Percentiles rank a stretch among this genome's conserved stretches.
Evolutionary conservation across 2,888 invertebrate species (phyloP).

Genomic region (Atrina japonica): DNA sequence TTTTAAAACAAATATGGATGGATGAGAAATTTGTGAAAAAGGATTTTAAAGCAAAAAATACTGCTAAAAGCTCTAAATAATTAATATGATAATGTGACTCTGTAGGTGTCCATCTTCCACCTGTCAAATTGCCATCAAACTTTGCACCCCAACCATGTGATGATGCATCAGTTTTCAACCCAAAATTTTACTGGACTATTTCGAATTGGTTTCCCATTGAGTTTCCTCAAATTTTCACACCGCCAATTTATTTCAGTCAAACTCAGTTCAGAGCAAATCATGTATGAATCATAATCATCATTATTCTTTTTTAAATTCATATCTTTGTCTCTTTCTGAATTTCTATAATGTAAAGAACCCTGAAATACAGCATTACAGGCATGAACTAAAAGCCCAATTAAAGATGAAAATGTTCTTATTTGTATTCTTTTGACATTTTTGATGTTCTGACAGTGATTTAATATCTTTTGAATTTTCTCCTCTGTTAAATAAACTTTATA

Average conservation of each 20-base stretch:
- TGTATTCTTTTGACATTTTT: background rate
- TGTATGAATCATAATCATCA: conserved; percentile 7
- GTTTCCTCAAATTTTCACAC: conserved; percentile 9
- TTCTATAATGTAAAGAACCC: conserved; percentile 43
- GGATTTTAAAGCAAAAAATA: conserved; percentile 6
- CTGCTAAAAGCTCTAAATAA: conserved; percentile 8
- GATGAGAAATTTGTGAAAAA: background rate
- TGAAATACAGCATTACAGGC: conserved; percentile 6
- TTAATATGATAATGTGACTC: background rate
- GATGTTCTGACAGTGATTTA: background rate
- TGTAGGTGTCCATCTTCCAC: background rate
- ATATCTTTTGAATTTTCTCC: conserved; percentile 42
- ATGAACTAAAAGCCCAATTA: conserved; percentile 9
- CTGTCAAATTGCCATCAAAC: conserved; percentile 3
- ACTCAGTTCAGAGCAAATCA: background rate
- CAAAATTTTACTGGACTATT: background rate
- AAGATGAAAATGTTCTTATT: conserved; percentile 2
- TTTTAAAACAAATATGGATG: conserved; percentile 16
- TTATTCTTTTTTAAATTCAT: conserved; percentile 1
- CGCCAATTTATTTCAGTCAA: conserved; percentile 30
- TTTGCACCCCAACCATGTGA: conserved; percentile 3
- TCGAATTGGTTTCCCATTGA: background rate
- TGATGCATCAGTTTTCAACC: conserved; percentile 2
- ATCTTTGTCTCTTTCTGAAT: conserved; percentile 40
- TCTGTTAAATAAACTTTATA: conserved; percentile 34